phyloP scores from a whole-genome alignment of 2,888 invertebrate species.

The Lasius fuliginosus region DNA sequence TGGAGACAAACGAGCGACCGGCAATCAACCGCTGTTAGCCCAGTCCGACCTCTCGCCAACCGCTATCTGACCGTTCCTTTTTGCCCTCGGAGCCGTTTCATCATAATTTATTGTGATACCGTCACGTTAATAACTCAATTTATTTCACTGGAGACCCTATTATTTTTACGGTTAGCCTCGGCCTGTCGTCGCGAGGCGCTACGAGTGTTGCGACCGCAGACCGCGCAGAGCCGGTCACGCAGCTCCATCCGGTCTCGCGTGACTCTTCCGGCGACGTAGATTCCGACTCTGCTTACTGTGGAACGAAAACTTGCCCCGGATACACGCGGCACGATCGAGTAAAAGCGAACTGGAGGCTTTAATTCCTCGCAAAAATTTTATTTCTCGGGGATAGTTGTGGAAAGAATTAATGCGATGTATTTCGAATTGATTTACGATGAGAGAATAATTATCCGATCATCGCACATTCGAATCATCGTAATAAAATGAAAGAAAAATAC shows the following conservation, averaged over 20 bases:
- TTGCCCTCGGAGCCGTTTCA: constrained; percentile 83
- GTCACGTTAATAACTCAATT: constrained; percentile 86
- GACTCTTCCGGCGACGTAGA: constrained; percentile 41
- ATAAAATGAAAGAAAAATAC: constrained; percentile 21
- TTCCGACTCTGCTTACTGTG: constrained; percentile 2
- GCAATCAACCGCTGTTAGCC: constrained; percentile 86
- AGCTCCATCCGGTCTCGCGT: constrained; percentile 63
- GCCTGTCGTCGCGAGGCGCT: constrained; percentile 67
- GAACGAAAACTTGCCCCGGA: not conserved
- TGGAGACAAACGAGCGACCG: constrained; percentile 86
- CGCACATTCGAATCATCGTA: not conserved
- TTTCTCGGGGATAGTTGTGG: not conserved
- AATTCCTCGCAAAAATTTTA: constrained; percentile 4
- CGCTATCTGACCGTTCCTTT: constrained; percentile 83
- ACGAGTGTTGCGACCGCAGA: constrained; percentile 45
- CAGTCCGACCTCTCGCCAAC: constrained; percentile 85
- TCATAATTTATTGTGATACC: constrained; percentile 86
- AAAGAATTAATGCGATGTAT: constrained; percentile 3
- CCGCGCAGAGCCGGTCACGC: constrained; percentile 64
- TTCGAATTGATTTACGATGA: constrained; percentile 16
- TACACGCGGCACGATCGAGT: not conserved
- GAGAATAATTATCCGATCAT: constrained; percentile 34
- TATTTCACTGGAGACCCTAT: constrained; percentile 85
- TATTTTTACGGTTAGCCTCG: constrained; percentile 79
- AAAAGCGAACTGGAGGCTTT: not conserved